Conservation (phyloP, 2,888 invertebrate genomes). For the Idaea biselata region DNA sequence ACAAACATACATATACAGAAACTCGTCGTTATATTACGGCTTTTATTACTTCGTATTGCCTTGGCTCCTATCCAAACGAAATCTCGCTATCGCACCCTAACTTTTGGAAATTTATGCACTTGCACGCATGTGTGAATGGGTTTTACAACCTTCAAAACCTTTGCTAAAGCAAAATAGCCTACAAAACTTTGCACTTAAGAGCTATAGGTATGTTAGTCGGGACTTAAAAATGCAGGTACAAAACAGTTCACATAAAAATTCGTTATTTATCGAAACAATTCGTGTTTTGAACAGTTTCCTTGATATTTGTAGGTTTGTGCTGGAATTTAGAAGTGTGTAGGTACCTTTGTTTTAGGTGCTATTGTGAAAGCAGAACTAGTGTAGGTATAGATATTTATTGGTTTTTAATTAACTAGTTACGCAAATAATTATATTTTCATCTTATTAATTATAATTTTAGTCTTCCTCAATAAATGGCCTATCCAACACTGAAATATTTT, state of each 20-base stretch:
- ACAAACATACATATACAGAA: not conserved
- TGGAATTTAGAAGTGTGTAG: not conserved
- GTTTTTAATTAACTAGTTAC: too few relatives aligned
- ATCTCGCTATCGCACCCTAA: constrained; percentile 26
- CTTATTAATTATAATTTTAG: too few relatives aligned
- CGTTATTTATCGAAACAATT: not conserved
- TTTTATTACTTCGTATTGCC: constrained; percentile 28
- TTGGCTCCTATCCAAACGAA: constrained; percentile 44
- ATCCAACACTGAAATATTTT: too few relatives aligned
- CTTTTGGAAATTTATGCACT: constrained; percentile 35
- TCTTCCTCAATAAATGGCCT: too few relatives aligned
- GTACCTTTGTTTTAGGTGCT: not conserved
- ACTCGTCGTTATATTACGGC: not conserved
- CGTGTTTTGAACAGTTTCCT: not conserved
- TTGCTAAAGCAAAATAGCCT: constrained; percentile 11
- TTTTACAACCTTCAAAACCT: constrained; percentile 35
- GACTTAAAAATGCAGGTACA: constrained; percentile 5
- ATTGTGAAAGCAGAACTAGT: not conserved
- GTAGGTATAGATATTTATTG: too few relatives aligned
- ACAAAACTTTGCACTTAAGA: not conserved
- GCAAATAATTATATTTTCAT: too few relatives aligned
- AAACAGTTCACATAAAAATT: not conserved
- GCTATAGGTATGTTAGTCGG: not conserved
- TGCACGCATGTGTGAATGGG: constrained; percentile 28
- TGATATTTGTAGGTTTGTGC: not conserved